phyloP scores from a whole-genome alignment of 1,140 invertebrate genomes.

The Sycophila sp. region DNA sequence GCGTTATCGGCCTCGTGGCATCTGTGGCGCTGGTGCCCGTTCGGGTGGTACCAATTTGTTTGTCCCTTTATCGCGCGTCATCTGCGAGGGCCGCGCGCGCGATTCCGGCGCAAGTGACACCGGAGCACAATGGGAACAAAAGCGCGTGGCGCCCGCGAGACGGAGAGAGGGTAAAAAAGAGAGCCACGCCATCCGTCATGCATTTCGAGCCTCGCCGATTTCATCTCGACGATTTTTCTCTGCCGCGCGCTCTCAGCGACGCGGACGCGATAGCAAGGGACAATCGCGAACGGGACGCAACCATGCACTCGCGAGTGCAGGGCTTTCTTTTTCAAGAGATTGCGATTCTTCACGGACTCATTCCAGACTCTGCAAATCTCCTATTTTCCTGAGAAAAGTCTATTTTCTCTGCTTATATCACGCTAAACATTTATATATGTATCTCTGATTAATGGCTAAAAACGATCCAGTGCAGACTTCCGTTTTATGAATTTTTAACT shows the following conservation, averaged over 20 bases:
- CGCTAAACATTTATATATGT: no score
- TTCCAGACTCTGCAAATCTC: no score
- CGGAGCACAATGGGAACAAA: constrained; percentile 57
- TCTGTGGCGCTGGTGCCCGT: constrained; percentile 50
- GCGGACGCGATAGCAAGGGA: background rate
- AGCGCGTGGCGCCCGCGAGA: constrained; percentile 48
- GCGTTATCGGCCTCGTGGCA: constrained; percentile 45
- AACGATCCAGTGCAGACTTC: no score
- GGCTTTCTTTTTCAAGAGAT: no score
- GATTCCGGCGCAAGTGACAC: constrained; percentile 52
- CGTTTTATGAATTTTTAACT: no score
- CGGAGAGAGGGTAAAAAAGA: constrained; percentile 49
- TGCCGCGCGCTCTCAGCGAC: constrained; percentile 30
- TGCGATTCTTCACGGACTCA: no score
- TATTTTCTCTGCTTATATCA: no score
- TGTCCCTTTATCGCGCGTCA: constrained; percentile 58
- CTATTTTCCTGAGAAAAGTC: no score
- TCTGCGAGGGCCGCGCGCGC: constrained; percentile 55
- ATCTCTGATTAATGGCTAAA: no score
- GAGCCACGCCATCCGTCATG: constrained; percentile 56
- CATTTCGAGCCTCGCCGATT: constrained; percentile 56
- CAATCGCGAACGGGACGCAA: background rate
- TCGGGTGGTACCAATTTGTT: constrained; percentile 62
- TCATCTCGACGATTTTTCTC: constrained; percentile 59
- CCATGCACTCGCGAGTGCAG: no score